Base-by-base conservation (phyloP, 2,797 vertebrate genomes). In the Psittacula echo region DNA sequence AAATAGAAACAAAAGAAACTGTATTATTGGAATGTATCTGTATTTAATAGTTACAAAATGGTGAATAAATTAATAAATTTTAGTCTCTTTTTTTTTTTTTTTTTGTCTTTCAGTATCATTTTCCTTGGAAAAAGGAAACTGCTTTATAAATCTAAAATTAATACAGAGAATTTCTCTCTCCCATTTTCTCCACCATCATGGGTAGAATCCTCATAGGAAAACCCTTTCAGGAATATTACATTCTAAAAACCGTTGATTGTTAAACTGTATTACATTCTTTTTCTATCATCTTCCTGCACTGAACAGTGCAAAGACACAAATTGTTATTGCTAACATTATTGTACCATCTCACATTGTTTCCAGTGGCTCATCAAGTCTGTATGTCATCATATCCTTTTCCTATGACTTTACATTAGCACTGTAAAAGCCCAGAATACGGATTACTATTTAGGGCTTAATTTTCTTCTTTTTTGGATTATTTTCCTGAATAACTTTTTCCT, bases 311-410 rank as follows among this genome's bases (percentile, higher is more conserved):
- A 93, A 95, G 92, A 95, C 94, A 92, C 86, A 90, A 93, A 97
- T 77, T 94, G 95, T 88, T 97, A 96, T 95, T 96, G 89, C 70
- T 84, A 61, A 29, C 45, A 24, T 95, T 91, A 96, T 77, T 96
- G 71, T 88, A 87, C 41, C 44, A 51, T 73, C 88, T 95, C 65
- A 39, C 26, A 44, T 79, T 90, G 70, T 92, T 96, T 95, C 92
- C 72, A 92, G 82, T 62, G 23, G 39, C 61, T 93, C 87, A 89
- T 94, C 91, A 93, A 95, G 95, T 95, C 84, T 85, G 4, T 68
- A 26, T 51, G 79, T 89, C 70, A 93, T 92, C 91, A 95, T 74
- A 87, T 75, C 70, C 75, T 74, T 64, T 87, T 91, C 61, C 27
- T 96, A 44, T 91, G 60, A 77, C 26, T 89, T 91, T 5, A 92